Conservation (phyloP, 2,113 vertebrate species). For the Machaerirhynchus nigripectus region DNA sequence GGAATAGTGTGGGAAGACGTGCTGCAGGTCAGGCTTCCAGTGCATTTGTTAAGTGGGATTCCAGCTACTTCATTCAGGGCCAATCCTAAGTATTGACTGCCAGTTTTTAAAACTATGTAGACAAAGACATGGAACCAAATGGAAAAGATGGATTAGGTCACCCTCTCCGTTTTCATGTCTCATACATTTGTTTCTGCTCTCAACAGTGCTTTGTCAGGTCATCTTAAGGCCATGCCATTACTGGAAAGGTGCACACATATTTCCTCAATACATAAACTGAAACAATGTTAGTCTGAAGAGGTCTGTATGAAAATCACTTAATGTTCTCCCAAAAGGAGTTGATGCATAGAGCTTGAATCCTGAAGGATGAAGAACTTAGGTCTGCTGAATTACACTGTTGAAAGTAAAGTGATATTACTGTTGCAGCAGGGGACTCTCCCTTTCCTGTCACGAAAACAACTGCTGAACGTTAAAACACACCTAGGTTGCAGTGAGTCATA, state of each 20-base stretch:
- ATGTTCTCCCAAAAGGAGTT: not conserved
- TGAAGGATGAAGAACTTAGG: not conserved
- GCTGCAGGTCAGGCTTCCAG: not conserved
- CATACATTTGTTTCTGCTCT: not conserved
- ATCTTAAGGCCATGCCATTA: not conserved
- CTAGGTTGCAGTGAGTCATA: conserved; percentile 24
- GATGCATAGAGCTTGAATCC: not conserved
- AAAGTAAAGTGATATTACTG: conserved; percentile 1
- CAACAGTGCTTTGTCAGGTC: not conserved
- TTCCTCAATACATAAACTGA: not conserved
- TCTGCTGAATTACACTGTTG: not conserved
- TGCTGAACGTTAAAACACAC: conserved; percentile 36
- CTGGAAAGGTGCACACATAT: not conserved
- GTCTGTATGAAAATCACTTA: not conserved
- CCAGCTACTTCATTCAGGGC: conserved; percentile 10
- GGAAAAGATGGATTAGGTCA: not conserved
- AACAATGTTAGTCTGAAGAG: not conserved
- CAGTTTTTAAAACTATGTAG: not conserved
- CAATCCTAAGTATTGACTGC: not conserved
- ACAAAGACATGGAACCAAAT: not conserved
- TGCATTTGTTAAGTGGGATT: conserved; percentile 4
- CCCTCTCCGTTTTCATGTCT: not conserved
- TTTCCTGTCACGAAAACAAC: conserved; percentile 50
- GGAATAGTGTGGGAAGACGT: not conserved
- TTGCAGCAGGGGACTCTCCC: not conserved